A percentile compares a stretch with the other conserved stretches of the same genome.
phyloP scores from a whole-genome alignment of 2,113 vertebrate genomes.

The Tragulus kanchil region DNA sequence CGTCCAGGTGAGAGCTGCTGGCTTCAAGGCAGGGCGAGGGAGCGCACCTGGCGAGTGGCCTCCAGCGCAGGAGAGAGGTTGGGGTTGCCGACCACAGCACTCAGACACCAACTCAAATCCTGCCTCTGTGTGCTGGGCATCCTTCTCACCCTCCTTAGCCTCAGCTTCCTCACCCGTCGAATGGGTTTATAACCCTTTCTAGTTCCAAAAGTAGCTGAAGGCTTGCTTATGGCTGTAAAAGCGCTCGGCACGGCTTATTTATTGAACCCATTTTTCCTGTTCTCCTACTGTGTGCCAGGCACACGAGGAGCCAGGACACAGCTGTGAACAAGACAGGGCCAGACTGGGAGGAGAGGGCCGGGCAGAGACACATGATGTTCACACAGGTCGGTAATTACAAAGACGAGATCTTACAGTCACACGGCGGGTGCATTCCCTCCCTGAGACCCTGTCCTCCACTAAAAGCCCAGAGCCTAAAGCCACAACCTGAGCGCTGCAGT shows the following conservation, averaged over 20 bases:
- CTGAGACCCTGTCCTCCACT: background rate
- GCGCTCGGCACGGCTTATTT: background rate
- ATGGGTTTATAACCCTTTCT: background rate
- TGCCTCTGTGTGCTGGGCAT: background rate
- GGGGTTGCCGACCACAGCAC: fast-evolving
- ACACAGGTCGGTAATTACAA: background rate
- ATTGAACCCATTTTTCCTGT: background rate
- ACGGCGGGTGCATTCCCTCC: background rate
- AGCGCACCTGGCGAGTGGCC: background rate
- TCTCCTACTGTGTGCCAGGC: background rate
- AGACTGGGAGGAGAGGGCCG: too few relatives aligned
- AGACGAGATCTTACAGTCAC: background rate
- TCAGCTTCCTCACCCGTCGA: background rate
- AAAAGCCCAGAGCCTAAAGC: background rate
- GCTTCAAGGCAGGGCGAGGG: background rate
- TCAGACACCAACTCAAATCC: background rate
- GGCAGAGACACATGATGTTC: background rate
- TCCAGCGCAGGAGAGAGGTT: background rate
- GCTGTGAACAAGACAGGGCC: too few relatives aligned
- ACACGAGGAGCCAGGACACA: background rate
- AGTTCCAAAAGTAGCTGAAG: background rate
- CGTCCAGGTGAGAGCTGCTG: constrained; percentile 6
- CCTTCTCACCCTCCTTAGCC: background rate
- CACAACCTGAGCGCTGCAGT: background rate
- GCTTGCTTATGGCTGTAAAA: background rate